Percentiles rank a stretch among this genome's conserved stretches.
Conservation (phyloP, 2,113 vertebrate species). For the Dicaeum eximium region DNA sequence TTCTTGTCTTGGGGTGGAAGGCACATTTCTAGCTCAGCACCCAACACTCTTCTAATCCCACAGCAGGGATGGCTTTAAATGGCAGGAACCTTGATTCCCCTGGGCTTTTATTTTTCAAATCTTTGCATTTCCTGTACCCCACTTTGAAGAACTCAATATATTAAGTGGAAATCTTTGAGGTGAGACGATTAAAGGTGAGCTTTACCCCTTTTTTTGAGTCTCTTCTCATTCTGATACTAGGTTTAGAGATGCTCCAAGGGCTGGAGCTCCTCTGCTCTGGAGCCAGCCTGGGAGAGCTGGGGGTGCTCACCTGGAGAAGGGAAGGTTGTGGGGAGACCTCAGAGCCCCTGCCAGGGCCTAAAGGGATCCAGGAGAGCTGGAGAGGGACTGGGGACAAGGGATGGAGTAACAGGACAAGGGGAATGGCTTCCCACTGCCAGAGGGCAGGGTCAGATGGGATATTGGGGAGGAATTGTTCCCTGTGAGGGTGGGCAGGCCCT, state of each 20-base stretch:
- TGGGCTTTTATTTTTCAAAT: neutral
- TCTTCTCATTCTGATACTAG: accelerated
- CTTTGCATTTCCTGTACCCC: neutral
- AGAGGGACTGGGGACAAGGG: neutral
- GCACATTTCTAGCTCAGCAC: neutral
- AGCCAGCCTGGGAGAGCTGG: neutral
- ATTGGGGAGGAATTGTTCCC: accelerated
- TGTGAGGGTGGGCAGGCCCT: accelerated
- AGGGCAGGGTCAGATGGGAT: accelerated
- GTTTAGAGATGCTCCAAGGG: neutral
- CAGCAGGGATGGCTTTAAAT: neutral
- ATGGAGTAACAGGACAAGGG: neutral
- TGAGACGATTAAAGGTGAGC: accelerated
- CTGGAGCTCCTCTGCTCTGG: neutral
- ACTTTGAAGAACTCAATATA: neutral
- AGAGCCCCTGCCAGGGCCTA: accelerated
- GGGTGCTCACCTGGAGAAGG: neutral
- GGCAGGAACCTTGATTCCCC: neutral
- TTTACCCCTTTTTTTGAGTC: neutral
- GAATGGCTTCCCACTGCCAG: neutral
- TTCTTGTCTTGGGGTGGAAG: neutral
- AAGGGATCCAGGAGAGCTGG: neutral
- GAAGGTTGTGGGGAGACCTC: accelerated
- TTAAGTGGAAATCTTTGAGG: neutral
- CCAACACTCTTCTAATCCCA: neutral